phyloP scores from a whole-genome alignment of 2,113 vertebrate species.

The Romanogobio albipinnatus region DNA sequence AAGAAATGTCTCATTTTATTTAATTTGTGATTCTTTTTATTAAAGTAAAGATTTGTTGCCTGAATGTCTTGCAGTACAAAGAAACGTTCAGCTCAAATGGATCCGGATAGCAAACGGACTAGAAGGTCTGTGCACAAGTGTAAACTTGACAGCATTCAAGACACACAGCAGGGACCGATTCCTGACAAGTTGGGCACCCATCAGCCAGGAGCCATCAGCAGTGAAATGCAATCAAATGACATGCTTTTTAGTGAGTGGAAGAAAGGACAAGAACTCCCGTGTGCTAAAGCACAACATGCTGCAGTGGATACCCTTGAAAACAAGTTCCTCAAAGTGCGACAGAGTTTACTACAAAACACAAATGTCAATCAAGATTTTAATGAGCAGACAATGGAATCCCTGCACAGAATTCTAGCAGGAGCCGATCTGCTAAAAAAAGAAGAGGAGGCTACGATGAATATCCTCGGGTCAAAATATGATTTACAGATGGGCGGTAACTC shows the following conservation, averaged over 20 bases:
- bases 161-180: background rate
- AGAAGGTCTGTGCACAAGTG: constrained; percentile 5
- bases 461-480: constrained; percentile 8
- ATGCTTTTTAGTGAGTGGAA: background rate
- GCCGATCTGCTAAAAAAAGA: constrained; percentile 22
- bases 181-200: background rate
- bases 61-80: background rate
- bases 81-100: background rate
- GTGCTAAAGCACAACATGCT: constrained; percentile 1
- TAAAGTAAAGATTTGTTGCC: background rate
- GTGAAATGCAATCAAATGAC: constrained; percentile 12
- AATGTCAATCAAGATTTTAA: constrained; percentile 14
- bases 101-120: background rate
- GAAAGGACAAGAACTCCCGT: constrained; percentile 1
- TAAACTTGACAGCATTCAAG: background rate
- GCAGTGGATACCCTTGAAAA: background rate
- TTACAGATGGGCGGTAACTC: background rate
- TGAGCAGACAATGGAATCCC: background rate
- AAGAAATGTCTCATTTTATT: background rate
- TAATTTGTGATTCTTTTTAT: background rate
- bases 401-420: constrained; percentile 38
- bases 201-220: constrained; percentile 22
- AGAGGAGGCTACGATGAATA: background rate
- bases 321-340: constrained; percentile 13
- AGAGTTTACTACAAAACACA: constrained; percentile 5